Evolutionary conservation across 2,113 vertebrate genomes (phyloP), one percentile per base, ranked within the genome.

Genomic region (Tiliqua scincoides): DNA sequence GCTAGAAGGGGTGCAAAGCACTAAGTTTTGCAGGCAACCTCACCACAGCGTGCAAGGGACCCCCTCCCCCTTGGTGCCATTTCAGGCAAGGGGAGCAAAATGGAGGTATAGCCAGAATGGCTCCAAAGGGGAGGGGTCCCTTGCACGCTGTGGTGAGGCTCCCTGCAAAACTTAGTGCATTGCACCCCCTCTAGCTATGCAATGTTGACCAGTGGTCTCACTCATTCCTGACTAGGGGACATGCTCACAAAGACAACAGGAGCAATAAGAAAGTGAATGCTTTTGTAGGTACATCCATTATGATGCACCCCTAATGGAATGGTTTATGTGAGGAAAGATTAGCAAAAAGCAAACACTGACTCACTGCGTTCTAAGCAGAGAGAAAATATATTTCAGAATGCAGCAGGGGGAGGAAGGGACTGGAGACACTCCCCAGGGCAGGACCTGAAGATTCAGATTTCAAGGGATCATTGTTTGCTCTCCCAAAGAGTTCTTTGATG

Each of bases 291-390:
- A 74, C 57, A 74, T 83, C 70, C 21, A 48, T 59, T 11, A 30
- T 32, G 10, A 10, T n/a, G 82, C 27, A 9, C 82, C 70, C 70
- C 61, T 83, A 83, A 83, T 87, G 71, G 91, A 85, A 78, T 84
- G 88, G 86, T 89, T 78, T 93, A 94, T 94, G 94, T 89, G 91
- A 91, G 92, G 93, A 95, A 94, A 94, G 89, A 95, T 94, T 90
- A 94, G 94, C 91, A 93, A 91, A n/a, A 52, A 87, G 77, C 91
- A 95, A 92, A 95, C 88, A 89, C 83, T 90, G 91, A 89, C 91
- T 70, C 32, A 75, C 73, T 68, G 88, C 87, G 48, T 87, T 86
- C 72, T 85, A 76, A 87, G 81, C 92, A 89, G 82, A 77, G 67
- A 87, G 84, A 90, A 92, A 93, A 93, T 84, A 27, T 75, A 90